Evolutionary conservation across 2,888 invertebrate species (phyloP), one percentile per base, ranked within the genome.

Genomic region (Apamea epomidion): DNA sequence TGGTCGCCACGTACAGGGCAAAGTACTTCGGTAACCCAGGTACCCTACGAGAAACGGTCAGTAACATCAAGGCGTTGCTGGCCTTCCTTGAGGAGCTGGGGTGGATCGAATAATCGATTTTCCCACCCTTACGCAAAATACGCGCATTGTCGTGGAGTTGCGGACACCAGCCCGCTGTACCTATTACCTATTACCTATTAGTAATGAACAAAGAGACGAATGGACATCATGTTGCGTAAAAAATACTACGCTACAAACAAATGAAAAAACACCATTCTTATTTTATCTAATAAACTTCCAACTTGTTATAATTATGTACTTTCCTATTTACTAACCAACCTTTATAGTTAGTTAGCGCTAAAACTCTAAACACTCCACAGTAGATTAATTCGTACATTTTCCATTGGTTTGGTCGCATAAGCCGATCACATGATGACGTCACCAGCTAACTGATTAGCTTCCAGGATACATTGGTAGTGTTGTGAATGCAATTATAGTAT

Each of bases 331-430:
- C 18, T 29, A 10, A 18, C 25, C 3, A 42, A 25, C 16, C 16
- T 25, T 37, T n/a, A 42, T 48, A 12, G 69, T 18, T 45, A 14
- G n/a, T 48, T 29, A 48, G 32, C 70, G 51, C 60, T 62, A n/a
- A 42, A 62, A 32, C 37, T 25, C 37, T 6, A 32, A 62, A 54
- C 14, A 62, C 54, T 65, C 12, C 32, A 60, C 51, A 29, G 25
- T 73, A 42, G n/a, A 84, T 84, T 64, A 73, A 21, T 60, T 48
- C 58, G 45, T 32, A n/a, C n/a, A 60, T 78, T 69, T 73, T 78
- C 65, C 51, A 42, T 73, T 73, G 84, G 54, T 62, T 76, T 48
- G 45, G 16, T 54, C 54, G 54, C 51, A 37, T 78, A 69, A 75
- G 29, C 64, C 8, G 21, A 82, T 82, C 79, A 48, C 42, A 83